phyloP scores from a whole-genome alignment of 2,888 invertebrate species.

The Eupithecia vulgata region DNA sequence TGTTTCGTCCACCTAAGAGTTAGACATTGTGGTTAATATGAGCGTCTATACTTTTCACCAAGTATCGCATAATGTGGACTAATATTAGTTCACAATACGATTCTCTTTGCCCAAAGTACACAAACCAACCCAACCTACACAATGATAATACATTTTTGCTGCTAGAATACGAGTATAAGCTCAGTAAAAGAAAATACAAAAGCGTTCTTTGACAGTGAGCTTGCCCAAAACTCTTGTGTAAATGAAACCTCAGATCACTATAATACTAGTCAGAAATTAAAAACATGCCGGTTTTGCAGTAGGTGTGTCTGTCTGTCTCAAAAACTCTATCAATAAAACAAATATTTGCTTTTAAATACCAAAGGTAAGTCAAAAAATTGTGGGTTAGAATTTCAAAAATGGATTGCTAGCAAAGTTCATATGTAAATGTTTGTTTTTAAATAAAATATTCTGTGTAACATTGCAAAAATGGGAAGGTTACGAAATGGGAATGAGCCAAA shows the following conservation, averaged over 20 bases:
- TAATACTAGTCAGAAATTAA: too few species aligned
- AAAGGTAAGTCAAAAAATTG: background rate
- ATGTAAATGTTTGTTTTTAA: background rate
- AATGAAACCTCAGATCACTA: too few species aligned
- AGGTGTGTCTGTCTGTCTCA: background rate
- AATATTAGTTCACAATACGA: background rate
- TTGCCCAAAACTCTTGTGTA: background rate
- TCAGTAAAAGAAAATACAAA: too few species aligned
- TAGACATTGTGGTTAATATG: background rate
- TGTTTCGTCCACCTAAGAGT: slow-evolving; percentile 85
- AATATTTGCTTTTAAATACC: background rate
- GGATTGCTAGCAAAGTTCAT: background rate
- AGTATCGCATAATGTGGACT: background rate
- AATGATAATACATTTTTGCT: background rate
- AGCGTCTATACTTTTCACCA: background rate
- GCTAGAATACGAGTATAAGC: too few species aligned
- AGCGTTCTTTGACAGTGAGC: background rate
- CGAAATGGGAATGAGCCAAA: too few species aligned
- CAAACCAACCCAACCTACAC: too few species aligned
- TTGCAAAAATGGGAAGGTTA: too few species aligned
- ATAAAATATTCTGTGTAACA: background rate
- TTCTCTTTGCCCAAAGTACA: background rate
- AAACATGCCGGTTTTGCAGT: background rate
- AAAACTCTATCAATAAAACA: background rate
- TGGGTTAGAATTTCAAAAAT: background rate